A percentile compares a stretch with the other conserved stretches of the same genome.
phyloP scores from a whole-genome alignment of 2,888 invertebrate genomes.

The Acanthosepion esculentum region DNA sequence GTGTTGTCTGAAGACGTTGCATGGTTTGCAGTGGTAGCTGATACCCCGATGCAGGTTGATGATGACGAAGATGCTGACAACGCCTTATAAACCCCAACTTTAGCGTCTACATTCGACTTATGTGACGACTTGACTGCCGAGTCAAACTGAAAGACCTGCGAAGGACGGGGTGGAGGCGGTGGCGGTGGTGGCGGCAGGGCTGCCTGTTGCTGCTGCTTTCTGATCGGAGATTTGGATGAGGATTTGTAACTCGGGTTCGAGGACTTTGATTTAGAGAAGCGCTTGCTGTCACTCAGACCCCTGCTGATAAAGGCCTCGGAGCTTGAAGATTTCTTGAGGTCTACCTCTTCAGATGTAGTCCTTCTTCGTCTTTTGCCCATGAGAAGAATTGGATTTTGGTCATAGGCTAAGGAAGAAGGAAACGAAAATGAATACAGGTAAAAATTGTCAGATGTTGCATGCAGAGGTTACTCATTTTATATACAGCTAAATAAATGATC shows the following conservation, averaged over 20 bases:
- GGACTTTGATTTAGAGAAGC: slow-evolving; percentile 35
- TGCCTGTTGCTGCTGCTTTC: not conserved
- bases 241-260: not conserved
- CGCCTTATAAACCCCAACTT: slow-evolving; percentile 7
- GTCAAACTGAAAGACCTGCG: not conserved
- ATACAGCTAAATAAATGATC: not conserved
- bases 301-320: not conserved
- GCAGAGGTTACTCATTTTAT: not conserved
- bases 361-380: slow-evolving; percentile 85
- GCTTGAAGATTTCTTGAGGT: slow-evolving; percentile 37
- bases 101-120: slow-evolving; percentile 14
- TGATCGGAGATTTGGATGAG: not conserved
- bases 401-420: slow-evolving; percentile 82
- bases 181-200: not conserved
- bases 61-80: slow-evolving; percentile 15
- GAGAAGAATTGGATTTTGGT: slow-evolving; percentile 86
- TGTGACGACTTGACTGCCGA: not conserved
- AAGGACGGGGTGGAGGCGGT: not conserved
- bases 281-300: slow-evolving; percentile 15
- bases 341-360: slow-evolving; percentile 74
- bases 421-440: slow-evolving; percentile 34
- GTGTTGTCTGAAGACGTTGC: not conserved
- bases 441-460: not conserved
- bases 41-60: slow-evolving; percentile 23
- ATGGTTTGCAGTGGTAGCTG: not conserved